phyloP scores from a whole-genome alignment of 1,140 invertebrate species.

The Physella acuta region DNA sequence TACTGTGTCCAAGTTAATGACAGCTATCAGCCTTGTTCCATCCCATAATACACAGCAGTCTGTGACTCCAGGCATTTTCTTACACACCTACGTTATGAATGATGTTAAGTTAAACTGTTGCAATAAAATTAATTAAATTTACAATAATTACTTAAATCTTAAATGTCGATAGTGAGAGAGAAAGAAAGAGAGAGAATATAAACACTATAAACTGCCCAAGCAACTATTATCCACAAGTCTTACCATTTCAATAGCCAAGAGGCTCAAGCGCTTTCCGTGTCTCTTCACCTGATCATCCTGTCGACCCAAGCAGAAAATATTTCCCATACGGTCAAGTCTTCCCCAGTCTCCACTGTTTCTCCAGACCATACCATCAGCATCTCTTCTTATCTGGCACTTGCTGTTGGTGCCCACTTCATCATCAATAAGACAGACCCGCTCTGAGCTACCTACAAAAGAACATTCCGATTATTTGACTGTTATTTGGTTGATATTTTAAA shows the following conservation, averaged over 20 bases:
- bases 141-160: no score
- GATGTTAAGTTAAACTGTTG: no score
- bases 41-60: slow-evolving; percentile 4
- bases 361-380: slow-evolving; percentile 36
- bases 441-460: slow-evolving; percentile 43
- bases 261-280: slow-evolving; percentile 71
- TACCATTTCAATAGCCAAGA: slow-evolving; percentile 66
- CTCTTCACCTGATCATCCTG: slow-evolving; percentile 73
- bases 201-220: no score
- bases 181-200: no score
- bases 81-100: neutral
- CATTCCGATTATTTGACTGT: slow-evolving; percentile 7
- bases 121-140: neutral
- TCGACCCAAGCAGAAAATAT: slow-evolving; percentile 69
- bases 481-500: slow-evolving; percentile 9
- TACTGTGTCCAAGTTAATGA: slow-evolving; percentile 3
- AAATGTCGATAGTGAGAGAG: no score
- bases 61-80: neutral
- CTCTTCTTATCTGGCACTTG: no score
- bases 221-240: slow-evolving; percentile 20
- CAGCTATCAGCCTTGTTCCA: neutral
- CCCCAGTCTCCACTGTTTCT: slow-evolving; percentile 72
- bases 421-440: slow-evolving; percentile 47
- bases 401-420: slow-evolving; percentile 27
- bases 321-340: slow-evolving; percentile 51